Evolutionary conservation across 1,140 invertebrate species (phyloP).

Genomic region (Eriosoma lanigerum): DNA sequence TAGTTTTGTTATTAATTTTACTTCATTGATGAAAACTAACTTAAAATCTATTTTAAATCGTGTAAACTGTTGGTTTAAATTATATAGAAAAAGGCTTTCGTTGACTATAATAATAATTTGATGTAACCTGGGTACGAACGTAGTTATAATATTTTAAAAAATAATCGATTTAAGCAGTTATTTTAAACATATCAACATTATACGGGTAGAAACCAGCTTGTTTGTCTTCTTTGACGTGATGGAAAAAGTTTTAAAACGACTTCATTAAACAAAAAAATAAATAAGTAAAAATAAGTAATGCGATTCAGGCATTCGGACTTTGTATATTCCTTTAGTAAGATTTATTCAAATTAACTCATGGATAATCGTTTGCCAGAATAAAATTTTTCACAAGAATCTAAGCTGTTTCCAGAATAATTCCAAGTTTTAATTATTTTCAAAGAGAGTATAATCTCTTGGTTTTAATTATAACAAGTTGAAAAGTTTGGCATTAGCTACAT

Average conservation of each 20-base stretch:
- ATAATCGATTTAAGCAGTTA: constrained; percentile 48
- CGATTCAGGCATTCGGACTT: constrained; percentile 34
- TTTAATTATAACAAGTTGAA: constrained; percentile 45
- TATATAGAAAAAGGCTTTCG: no score
- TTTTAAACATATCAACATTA: constrained; percentile 18
- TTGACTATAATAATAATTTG: neutral
- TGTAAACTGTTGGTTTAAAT: no score
- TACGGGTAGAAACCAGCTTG: neutral
- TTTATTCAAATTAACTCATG: constrained; percentile 49
- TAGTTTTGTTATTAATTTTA: no score
- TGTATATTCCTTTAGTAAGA: constrained; percentile 14
- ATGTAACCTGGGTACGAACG: constrained; percentile 23
- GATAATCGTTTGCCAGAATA: constrained; percentile 37
- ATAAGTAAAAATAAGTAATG: no score
- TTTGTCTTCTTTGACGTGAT: constrained; percentile 24
- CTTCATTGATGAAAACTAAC: no score
- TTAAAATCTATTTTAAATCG: no score
- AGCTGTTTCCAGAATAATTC: constrained; percentile 11
- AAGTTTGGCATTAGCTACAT: constrained; percentile 37
- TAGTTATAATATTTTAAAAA: neutral
- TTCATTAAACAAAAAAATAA: constrained; percentile 38
- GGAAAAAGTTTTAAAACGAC: constrained; percentile 47
- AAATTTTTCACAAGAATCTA: constrained; percentile 21
- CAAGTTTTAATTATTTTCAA: constrained; percentile 43
- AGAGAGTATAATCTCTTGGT: constrained; percentile 39